Evolutionary conservation across 1,140 invertebrate species (phyloP), one percentile per base, ranked within the genome.

Genomic region (Diorhabda carinulata): DNA sequence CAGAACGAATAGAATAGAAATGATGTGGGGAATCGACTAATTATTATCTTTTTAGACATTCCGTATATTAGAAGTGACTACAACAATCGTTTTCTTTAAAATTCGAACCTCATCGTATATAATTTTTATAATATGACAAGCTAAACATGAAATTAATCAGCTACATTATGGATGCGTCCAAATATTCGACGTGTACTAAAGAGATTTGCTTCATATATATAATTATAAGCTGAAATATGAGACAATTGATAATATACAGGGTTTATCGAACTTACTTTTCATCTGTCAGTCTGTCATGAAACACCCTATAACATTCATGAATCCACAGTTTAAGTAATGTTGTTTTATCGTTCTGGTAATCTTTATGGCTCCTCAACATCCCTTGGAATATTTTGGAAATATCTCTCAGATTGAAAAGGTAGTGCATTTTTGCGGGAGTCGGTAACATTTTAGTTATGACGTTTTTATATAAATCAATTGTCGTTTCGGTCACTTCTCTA

Each of bases 381-480:
- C 93, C 93, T 79, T 88, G 87, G 72, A 87, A 88, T 58, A 88
- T 83, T 83, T 89, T 92, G 2, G 92, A 94, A 72, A 96, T 94
- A 78, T 95, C 93, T 72, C 92, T 83, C 69, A 96, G 80, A 81
- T 94, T 95, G 82, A 95, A 95, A 9, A 94, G 81, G 74, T 95
- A 96, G 80, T 96, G 93, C 75, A 93, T 94, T 79, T 95, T 95
- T 47, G 88, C 87, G 1, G 93, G 93, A 3, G 92, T 95, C 2
- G 94, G 93, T 58, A 95, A 78, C 84, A 95, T 88, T 76, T 89
- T 90, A 3, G 78, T 78, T 3, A 87, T 82, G 0, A 94, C 88
- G 66, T 84, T 84, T 76, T 89, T 86, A 77, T 93, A 95, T 70
- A 94, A 81, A 70, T 90, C 87, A 69, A 95, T 87, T 0, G 91